phyloP scores from a whole-genome alignment of 1,140 invertebrate genomes.

The Hyles euphorbiae region DNA sequence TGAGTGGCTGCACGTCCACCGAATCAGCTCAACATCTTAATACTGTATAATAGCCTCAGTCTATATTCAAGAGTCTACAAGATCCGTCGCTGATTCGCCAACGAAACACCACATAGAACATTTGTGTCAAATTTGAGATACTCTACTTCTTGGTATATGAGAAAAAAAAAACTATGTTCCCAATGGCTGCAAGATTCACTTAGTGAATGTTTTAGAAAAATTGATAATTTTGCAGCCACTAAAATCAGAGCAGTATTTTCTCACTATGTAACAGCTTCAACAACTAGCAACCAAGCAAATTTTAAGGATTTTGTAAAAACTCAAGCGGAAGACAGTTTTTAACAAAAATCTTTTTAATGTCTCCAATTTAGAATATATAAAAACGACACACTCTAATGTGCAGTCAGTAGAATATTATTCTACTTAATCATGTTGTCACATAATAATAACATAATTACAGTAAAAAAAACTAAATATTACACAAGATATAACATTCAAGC shows the following conservation, averaged over 20 bases:
- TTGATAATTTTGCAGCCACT: slow-evolving; percentile 18
- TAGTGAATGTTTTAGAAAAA: slow-evolving; percentile 29
- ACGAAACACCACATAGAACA: no score
- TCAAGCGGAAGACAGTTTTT: slow-evolving; percentile 19
- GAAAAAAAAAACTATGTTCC: slow-evolving; percentile 14
- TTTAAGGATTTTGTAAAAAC: no score
- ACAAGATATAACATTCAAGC: slow-evolving; percentile 2
- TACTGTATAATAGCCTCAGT: slow-evolving; percentile 41
- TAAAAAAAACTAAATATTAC: slow-evolving; percentile 3
- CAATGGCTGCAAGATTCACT: slow-evolving; percentile 40
- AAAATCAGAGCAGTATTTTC: slow-evolving; percentile 7
- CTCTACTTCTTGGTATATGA: no score
- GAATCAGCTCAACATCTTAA: slow-evolving; percentile 29
- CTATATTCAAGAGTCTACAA: neutral
- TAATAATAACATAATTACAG: slow-evolving; percentile 5
- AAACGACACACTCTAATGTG: no score
- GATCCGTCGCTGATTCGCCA: no score
- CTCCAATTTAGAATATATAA: slow-evolving; percentile 11
- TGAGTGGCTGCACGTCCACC: slow-evolving; percentile 2
- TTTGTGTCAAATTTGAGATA: no score
- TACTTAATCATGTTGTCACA: neutral
- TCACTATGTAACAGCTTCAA: no score
- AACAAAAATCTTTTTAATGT: slow-evolving; percentile 12
- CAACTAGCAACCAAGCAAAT: no score
- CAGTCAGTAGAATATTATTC: no score